Base-by-base conservation (phyloP, 2,888 invertebrate species). In the Idaea dimidiata region DNA sequence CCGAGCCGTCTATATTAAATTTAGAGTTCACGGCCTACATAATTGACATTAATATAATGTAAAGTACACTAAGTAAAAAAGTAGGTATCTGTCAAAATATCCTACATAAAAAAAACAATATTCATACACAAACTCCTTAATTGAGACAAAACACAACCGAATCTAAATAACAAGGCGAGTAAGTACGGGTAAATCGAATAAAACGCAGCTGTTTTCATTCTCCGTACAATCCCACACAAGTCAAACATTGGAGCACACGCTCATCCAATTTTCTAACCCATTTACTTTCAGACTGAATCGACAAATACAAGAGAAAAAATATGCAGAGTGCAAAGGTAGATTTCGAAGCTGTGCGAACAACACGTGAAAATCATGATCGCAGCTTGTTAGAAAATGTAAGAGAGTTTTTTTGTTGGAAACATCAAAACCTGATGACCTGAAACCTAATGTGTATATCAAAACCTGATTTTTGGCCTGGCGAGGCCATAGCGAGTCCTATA, bases 231-330 rank as follows among this genome's bases (percentile, higher is more conserved):
- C 80, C 77, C 80, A 84, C 86, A 88, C 86, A 89, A 88, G 83
- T 85, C 86, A 85, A 87, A 85, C 80, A 80, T 82, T 80, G 81
- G 73, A 81, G 82, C 81, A 83, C 80, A 83, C 78, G 82, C 80
- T 90, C 88, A 91, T 89, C 91, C 90, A 91, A 91, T 92, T 92
- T 92, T 91, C 91, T 91, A 92, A 92, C 91, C 91, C 91, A 92
- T 91, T 92, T 92, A 88, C 89, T 86, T 84, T 85, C 89, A 90
- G 91, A 89, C 89, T 82, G 83, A 79, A 78, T 76, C 77, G 72
- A 77, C 79, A 83, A 82, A 82, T 80, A 72, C 77, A 78, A 78
- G 73, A 43, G 72, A 80, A 84, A 85, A 83, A 86, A 83, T 82
- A 79, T 74, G 43, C 43, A 14, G 43, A 43, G 43, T 43, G 43